Evolutionary conservation across 1,140 invertebrate species (phyloP), one percentile per base, ranked within the genome.

Genomic region (Hycleus phaleratus): DNA sequence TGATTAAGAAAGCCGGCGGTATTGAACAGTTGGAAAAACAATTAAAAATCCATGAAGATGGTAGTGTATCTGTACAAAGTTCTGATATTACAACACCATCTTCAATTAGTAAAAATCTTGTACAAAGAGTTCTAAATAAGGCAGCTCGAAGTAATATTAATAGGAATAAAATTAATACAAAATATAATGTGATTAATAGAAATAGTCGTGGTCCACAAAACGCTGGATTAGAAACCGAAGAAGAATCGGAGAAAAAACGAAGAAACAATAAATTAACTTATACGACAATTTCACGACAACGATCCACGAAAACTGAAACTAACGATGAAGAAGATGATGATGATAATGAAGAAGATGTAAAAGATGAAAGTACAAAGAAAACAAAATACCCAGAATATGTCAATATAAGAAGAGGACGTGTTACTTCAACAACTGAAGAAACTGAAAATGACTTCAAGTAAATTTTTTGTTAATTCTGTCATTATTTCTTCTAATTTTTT

Each of bases 1-100:
- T 93, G 0, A 92, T 93, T 44, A 90, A 87, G 69, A 91, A 91
- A 83, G 84, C 88, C 56, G 87, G 88, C 69, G 88, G 88, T 11
- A 79, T 91, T 2, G 88, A 90, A 69, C 84, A 91, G 65, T 71
- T 91, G 8, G 88, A 91, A 68, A 91, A 88, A 67, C 87, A 90
- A 54, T 70, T 91, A 26, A 74, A 80, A 26, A 64, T 80, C 3
- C 78, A 83, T 47, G 81, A 82, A n/a, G 75, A 75, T 38, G 71
- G 67, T 45, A 64, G 64, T 5, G 66, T 67, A 3, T 70, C 69
- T 2, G 64, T 63, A 5, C 53, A 65, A 3, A 71, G 68, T 12
- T 50, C 58, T n/a, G 69, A 61, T 26, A 56, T 43, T 32, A 78
- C 79, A 6, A 79, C 75, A 40, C 78, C 80, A 1, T 82, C 82